These are phyloP conservation scores for Papilio machaon DNA, from an alignment of 1,140 invertebrate species.

Conservation along the genomic window DNA sequence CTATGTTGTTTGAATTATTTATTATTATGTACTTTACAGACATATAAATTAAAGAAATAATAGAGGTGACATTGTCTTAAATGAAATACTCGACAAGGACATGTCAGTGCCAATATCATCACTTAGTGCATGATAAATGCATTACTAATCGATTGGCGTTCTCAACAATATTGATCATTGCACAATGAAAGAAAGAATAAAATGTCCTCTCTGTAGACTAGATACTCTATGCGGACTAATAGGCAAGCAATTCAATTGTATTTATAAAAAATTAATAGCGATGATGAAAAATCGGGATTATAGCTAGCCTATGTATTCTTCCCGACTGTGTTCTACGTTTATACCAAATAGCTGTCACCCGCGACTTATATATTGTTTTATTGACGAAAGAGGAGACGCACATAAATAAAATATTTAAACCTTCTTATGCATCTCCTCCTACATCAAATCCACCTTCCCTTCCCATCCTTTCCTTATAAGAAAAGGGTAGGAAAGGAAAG, in stretches of 20 bases:
- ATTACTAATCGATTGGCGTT: constrained; percentile 23
- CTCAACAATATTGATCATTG: not conserved
- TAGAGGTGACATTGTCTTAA: not conserved
- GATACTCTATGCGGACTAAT: not conserved
- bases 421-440: too few species aligned
- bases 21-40: too few species aligned
- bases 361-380: too few species aligned
- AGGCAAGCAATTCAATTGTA: not conserved
- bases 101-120: constrained; percentile 14
- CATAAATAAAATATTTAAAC: too few species aligned
- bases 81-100: not conserved
- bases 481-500: too few species aligned
- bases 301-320: too few species aligned
- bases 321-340: too few species aligned
- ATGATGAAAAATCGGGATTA: not conserved
- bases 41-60: not conserved
- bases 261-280: not conserved
- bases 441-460: too few species aligned
- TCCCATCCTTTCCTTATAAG: too few species aligned
- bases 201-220: not conserved
- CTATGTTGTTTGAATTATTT: not conserved
- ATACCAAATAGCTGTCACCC: too few species aligned
- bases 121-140: not conserved
- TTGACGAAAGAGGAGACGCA: too few species aligned
- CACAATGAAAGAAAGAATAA: not conserved